phyloP scores from a whole-genome alignment of 2,888 invertebrate genomes.

The Diaphora mendica region DNA sequence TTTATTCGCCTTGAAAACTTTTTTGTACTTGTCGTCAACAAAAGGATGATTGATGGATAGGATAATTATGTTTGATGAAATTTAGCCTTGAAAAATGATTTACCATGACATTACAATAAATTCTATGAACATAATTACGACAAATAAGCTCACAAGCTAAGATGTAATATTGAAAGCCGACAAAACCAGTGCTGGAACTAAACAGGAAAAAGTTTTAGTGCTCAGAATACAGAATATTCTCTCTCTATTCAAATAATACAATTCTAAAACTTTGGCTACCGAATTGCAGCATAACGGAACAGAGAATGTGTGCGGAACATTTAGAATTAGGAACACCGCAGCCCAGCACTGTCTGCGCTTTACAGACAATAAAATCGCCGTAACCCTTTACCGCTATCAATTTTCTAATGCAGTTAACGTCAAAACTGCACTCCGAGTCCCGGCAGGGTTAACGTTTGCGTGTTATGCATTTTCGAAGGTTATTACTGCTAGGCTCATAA shows the following conservation, averaged over 20 bases:
- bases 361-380: conserved; percentile 61
- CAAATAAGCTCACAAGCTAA: neutral
- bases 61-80: conserved; percentile 8
- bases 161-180: neutral
- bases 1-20: conserved; percentile 1
- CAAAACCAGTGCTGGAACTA: neutral
- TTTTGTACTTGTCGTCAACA: conserved; percentile 1
- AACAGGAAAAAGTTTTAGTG: neutral
- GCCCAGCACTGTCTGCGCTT: conserved; percentile 31
- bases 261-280: conserved; percentile 9
- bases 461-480: conserved; percentile 28
- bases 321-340: conserved; percentile 15
- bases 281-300: conserved; percentile 19
- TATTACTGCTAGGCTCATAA: conserved; percentile 19
- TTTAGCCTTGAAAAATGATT: conserved; percentile 15
- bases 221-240: neutral
- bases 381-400: conserved; percentile 68
- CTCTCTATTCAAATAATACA: conserved; percentile 16
- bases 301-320: conserved; percentile 22
- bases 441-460: conserved; percentile 37
- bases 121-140: neutral
- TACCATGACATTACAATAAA: conserved; percentile 3
- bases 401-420: conserved; percentile 71
- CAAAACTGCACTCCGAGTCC: conserved; percentile 55
- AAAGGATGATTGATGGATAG: conserved; percentile 28